These are phyloP conservation scores for Lasaia peninsularis DNA, from an alignment of 1,140 invertebrate species.

Conservation along the genomic window DNA sequence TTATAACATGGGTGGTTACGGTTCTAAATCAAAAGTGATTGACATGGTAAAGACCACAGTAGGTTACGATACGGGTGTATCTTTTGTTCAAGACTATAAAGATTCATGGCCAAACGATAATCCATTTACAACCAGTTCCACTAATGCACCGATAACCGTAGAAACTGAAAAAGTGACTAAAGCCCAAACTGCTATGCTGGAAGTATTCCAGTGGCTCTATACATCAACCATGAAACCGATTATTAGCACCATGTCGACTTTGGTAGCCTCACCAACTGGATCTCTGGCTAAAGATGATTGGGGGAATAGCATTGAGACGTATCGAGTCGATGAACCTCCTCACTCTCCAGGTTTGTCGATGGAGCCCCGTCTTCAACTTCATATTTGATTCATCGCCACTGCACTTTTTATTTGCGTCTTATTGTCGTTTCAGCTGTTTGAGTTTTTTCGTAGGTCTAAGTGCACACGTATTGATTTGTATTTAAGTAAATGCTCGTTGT, in stretches of 20 bases:
- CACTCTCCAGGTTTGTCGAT: constrained; percentile 72
- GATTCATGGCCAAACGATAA: constrained; percentile 74
- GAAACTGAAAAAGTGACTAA: constrained; percentile 62
- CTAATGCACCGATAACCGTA: constrained; percentile 59
- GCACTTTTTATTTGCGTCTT: constrained; percentile 63
- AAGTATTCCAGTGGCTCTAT: constrained; percentile 73
- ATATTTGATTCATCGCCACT: constrained; percentile 50
- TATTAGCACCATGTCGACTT: constrained; percentile 56
- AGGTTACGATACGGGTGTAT: constrained; percentile 58
- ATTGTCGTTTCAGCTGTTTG: constrained; percentile 32
- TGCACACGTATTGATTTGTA: constrained; percentile 25
- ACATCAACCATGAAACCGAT: constrained; percentile 70
- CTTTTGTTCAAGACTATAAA: constrained; percentile 51
- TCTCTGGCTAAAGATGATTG: constrained; percentile 59
- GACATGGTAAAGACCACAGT: constrained; percentile 63
- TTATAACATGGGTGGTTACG: constrained; percentile 55
- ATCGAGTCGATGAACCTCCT: constrained; percentile 73
- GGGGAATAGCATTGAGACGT: constrained; percentile 66
- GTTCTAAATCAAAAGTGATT: constrained; percentile 65
- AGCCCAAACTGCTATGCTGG: constrained; percentile 73
- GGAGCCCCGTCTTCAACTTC: constrained; percentile 54
- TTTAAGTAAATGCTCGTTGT: constrained; percentile 22
- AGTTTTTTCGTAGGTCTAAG: constrained; percentile 40
- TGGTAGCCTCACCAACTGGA: constrained; percentile 47
- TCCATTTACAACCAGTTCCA: constrained; percentile 70